These are phyloP conservation scores for Conomelus anceps DNA, from an alignment of 2,888 invertebrate genomes.

Conservation along the genomic window DNA sequence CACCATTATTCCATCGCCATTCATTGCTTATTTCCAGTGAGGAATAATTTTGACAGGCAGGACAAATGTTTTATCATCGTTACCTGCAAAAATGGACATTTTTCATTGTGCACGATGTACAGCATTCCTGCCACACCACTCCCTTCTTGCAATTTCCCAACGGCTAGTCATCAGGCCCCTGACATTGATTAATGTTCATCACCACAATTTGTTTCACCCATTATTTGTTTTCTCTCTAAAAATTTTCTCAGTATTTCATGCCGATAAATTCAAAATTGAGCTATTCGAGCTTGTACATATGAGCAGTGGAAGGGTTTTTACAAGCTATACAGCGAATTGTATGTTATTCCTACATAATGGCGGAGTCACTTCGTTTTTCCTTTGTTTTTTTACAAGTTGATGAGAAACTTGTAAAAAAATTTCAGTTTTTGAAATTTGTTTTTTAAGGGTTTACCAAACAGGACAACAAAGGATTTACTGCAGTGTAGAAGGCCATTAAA, in stretches of 20 bases:
- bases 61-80: background rate
- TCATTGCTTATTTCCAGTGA: background rate
- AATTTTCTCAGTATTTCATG: background rate
- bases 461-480: too few species aligned
- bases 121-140: background rate
- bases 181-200: background rate
- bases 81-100: background rate
- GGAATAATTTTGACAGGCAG: background rate
- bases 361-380: too few species aligned
- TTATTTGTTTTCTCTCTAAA: background rate
- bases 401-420: too few species aligned
- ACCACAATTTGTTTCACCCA: background rate
- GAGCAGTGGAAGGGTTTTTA: background rate
- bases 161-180: background rate
- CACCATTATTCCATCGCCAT: background rate
- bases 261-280: background rate
- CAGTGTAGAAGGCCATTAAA: too few species aligned
- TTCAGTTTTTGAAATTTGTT: too few species aligned
- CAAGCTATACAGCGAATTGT: background rate
- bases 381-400: too few species aligned
- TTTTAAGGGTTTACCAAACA: too few species aligned
- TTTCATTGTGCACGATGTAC: background rate
- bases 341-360: background rate
- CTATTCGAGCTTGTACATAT: background rate
- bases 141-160: background rate